Percentiles rank a stretch among this genome's conserved stretches.
These are phyloP conservation scores for Micrasema minimum DNA, from an alignment of 1,140 invertebrate genomes.

Conservation along the genomic window DNA sequence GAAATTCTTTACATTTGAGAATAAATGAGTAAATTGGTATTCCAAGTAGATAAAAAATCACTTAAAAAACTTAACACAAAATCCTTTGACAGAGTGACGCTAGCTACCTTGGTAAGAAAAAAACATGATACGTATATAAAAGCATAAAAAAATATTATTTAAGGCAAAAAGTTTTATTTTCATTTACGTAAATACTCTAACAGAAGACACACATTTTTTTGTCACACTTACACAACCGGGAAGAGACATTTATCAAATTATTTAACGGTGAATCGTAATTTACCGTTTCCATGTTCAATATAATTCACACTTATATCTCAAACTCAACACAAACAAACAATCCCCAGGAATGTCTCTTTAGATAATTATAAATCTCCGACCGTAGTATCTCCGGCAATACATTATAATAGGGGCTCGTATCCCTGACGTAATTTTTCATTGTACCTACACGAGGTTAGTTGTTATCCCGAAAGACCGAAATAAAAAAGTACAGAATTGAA, in stretches of 20 bases:
- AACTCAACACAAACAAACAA: slow-evolving; percentile 21
- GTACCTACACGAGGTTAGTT: slow-evolving; percentile 18
- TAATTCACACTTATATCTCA: slow-evolving; percentile 19
- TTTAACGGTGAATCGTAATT: slow-evolving; percentile 10
- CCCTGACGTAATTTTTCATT: slow-evolving; percentile 28
- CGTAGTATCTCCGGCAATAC: slow-evolving; percentile 11
- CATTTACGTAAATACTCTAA: too few species aligned
- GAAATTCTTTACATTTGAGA: too few species aligned
- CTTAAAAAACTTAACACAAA: too few species aligned
- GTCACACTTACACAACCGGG: too few species aligned
- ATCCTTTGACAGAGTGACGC: too few species aligned
- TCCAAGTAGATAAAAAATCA: too few species aligned
- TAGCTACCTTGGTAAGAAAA: too few species aligned
- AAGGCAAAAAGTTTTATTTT: too few species aligned
- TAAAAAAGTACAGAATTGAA: slow-evolving; percentile 36
- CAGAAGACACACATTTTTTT: too few species aligned
- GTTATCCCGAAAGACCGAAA: slow-evolving; percentile 24
- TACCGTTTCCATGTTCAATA: not conserved
- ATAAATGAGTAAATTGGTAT: too few species aligned
- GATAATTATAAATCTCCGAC: slow-evolving; percentile 36
- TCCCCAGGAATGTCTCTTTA: slow-evolving; percentile 23
- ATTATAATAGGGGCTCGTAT: slow-evolving; percentile 12
- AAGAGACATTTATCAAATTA: slow-evolving; percentile 6
- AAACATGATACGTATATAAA: too few species aligned
- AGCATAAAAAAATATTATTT: too few species aligned